Conservation (phyloP, 2,888 invertebrate genomes). For the Beris chalybata region DNA sequence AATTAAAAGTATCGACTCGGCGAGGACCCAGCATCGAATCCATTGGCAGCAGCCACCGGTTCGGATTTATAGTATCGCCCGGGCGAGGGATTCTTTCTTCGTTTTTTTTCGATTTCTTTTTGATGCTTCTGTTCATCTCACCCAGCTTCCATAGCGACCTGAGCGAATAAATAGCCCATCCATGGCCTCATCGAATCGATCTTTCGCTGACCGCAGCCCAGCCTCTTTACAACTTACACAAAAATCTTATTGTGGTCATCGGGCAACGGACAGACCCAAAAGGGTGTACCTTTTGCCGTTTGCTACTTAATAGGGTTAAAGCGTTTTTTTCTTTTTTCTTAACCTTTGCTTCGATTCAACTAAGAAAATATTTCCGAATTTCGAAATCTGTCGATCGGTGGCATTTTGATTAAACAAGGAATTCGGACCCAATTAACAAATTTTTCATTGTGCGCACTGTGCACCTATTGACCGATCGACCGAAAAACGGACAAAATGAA, state of each 20-base stretch:
- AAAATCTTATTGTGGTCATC: conserved; percentile 13
- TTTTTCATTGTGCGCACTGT: conserved; percentile 41
- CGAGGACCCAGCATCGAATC: conserved; percentile 24
- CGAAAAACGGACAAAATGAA: too few species aligned
- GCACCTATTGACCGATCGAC: conserved; percentile 25
- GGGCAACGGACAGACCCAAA: conserved; percentile 9
- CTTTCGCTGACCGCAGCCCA: conserved; percentile 11
- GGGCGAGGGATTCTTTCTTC: conserved; percentile 9
- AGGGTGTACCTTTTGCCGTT: conserved; percentile 19
- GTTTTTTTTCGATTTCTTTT: conserved; percentile 24
- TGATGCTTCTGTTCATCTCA: conserved; percentile 27
- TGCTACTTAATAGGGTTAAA: conserved; percentile 21
- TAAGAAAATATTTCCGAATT: conserved; percentile 30
- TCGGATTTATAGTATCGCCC: conserved; percentile 26
- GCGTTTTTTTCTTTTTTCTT: conserved; percentile 1
- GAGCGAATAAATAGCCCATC: too few species aligned
- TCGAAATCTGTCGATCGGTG: conserved; percentile 34
- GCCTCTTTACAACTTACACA: conserved; percentile 24
- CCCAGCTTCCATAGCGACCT: conserved; percentile 1
- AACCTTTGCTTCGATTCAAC: conserved; percentile 17
- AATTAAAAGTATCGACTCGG: conserved; percentile 37
- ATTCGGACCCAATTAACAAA: conserved; percentile 37
- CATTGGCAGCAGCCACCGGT: conserved; percentile 19
- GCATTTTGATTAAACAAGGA: conserved; percentile 35
- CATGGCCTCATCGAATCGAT: too few species aligned